Evolutionary conservation across 2,113 vertebrate species (phyloP).

Genomic region (Phaetusa simplex): DNA sequence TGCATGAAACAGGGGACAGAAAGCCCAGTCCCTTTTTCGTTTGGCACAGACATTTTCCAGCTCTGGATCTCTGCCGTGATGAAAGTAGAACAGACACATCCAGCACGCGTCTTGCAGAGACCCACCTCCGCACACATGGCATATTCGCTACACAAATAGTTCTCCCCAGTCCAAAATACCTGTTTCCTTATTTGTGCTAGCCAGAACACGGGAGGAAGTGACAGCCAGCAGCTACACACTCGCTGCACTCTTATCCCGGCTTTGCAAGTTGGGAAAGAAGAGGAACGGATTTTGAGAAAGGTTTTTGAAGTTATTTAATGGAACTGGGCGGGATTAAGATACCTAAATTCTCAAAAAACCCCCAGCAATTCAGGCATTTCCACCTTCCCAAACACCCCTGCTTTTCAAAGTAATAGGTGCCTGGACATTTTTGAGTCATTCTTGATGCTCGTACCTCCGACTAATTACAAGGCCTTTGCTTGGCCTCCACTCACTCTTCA

Average conservation of each 20-base stretch:
- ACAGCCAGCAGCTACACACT: neutral
- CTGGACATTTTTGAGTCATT: neutral
- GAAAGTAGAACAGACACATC: neutral
- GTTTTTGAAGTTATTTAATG: neutral
- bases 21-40: accelerated
- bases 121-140: accelerated
- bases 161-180: neutral
- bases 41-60: neutral
- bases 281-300: neutral
- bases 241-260: neutral
- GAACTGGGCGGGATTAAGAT: neutral
- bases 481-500: neutral
- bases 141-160: neutral
- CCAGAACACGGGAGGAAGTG: neutral
- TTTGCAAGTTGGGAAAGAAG: neutral
- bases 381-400: neutral
- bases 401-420: neutral
- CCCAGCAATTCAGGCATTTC: neutral
- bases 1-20: neutral
- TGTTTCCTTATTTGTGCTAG: neutral
- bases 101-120: accelerated
- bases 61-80: neutral
- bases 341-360: neutral
- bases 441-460: neutral
- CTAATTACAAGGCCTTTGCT: neutral